Evolutionary conservation across 2,888 invertebrate species (phyloP).

Genomic region (Agrochola macilenta): DNA sequence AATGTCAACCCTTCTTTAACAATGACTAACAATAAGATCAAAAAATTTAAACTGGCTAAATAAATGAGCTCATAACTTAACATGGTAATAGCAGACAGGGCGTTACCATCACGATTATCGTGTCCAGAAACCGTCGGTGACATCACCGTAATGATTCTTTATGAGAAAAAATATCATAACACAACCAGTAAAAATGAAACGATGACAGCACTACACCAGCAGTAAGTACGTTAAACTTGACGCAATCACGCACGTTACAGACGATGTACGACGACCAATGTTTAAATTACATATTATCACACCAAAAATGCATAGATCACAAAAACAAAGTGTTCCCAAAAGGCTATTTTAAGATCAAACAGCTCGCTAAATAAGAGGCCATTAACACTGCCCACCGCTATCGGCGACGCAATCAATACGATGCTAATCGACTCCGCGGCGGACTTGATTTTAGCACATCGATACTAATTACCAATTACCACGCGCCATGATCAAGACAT

Average conservation of each 20-base stretch:
- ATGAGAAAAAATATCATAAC: slow-evolving; percentile 79
- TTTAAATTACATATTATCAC: slow-evolving; percentile 81
- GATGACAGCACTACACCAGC: slow-evolving; percentile 84
- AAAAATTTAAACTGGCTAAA: slow-evolving; percentile 79
- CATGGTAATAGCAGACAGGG: slow-evolving; percentile 81
- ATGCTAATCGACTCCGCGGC: slow-evolving; percentile 82
- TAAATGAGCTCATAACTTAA: slow-evolving; percentile 85
- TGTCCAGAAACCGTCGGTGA: slow-evolving; percentile 84
- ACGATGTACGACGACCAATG: slow-evolving; percentile 70
- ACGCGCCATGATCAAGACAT: slow-evolving; percentile 77
- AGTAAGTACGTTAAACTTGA: slow-evolving; percentile 79
- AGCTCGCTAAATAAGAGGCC: slow-evolving; percentile 80
- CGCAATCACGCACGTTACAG: slow-evolving; percentile 79
- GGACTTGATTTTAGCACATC: slow-evolving; percentile 86
- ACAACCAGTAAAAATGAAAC: slow-evolving; percentile 79
- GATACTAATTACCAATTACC: slow-evolving; percentile 86
- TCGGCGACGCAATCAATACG: slow-evolving; percentile 81
- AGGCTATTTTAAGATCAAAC: slow-evolving; percentile 84
- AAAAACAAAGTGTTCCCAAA: slow-evolving; percentile 85
- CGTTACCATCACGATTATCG: slow-evolving; percentile 85
- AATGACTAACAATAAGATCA: slow-evolving; percentile 79
- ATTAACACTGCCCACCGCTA: slow-evolving; percentile 85
- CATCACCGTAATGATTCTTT: slow-evolving; percentile 83
- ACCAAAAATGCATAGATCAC: slow-evolving; percentile 83
- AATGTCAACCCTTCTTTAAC: slow-evolving; percentile 80